Evolutionary conservation across 2,888 invertebrate genomes (phyloP).

Genomic region (Auanema sp.): DNA sequence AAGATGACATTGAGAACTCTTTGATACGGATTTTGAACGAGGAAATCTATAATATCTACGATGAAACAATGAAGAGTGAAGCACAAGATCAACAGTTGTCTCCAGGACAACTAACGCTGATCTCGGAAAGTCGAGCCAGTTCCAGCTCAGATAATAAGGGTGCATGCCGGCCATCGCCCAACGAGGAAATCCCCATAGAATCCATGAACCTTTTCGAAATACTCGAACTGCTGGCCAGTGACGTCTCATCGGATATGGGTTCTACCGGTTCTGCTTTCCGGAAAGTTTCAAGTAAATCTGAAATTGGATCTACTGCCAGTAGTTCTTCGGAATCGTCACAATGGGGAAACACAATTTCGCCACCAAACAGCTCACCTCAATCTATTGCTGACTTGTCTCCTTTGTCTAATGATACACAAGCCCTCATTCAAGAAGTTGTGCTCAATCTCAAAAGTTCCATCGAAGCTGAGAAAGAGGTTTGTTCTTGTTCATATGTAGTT

Average conservation of each 20-base stretch:
- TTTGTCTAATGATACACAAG: slow-evolving; percentile 7
- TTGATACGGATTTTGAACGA: slow-evolving; percentile 16
- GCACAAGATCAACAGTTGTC: no score
- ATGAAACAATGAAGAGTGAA: background rate
- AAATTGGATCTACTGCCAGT: no score
- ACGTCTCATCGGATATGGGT: slow-evolving; percentile 3
- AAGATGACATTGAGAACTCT: slow-evolving; percentile 11
- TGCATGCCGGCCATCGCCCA: slow-evolving; percentile 3
- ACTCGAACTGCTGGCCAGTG: slow-evolving; percentile 1
- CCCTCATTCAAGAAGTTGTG: slow-evolving; percentile 13
- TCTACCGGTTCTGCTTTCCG: slow-evolving; percentile 8
- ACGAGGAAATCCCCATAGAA: background rate
- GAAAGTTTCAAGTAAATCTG: slow-evolving; percentile 5
- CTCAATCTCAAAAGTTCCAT: slow-evolving; percentile 2
- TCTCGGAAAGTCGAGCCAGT: background rate
- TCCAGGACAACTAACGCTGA: no score
- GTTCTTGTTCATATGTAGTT: background rate
- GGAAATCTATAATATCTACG: slow-evolving; percentile 12
- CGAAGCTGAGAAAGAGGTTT: slow-evolving; percentile 4
- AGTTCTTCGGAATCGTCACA: background rate
- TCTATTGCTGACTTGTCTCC: slow-evolving; percentile 9
- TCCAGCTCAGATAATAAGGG: background rate
- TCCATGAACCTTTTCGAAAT: slow-evolving; percentile 2
- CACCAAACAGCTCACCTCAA: background rate
- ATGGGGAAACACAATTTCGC: slow-evolving; percentile 9